Base-by-base conservation (phyloP, 2,888 invertebrate genomes). In the Trissolcus brochymenae region DNA sequence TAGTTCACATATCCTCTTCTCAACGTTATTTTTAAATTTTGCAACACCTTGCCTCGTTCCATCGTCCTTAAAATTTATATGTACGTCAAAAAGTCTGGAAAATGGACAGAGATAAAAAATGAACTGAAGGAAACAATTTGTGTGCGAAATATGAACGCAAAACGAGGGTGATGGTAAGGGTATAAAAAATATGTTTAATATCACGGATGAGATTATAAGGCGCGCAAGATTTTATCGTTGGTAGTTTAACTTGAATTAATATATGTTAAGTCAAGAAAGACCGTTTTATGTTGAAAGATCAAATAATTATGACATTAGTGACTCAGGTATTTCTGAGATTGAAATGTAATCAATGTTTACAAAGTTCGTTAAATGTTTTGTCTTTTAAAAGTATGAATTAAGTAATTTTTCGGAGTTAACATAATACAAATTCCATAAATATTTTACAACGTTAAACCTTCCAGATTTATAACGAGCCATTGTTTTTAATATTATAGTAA, bases 21-120 rank as follows among this genome's bases (percentile, higher is more conserved):
- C 72, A 67, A 72, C 72, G 72, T 66, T 57, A 66, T 61, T 72
- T 59, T 50, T 72, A 67, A 72, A 76, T 67, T 76, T 72, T 67
- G 62, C 67, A 64, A 57, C 71, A 49, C 57, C 67, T 60, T 25
- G 67, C 62, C 59, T 56, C 56, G 61, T 61, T 61, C 62, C 50
- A 60, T 53, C 57, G 55, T 61, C 40, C 57, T 56, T 21, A 55
- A 49, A 70, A 72, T 72, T 72, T 72, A 17, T 46, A 70, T 54
- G 57, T 50, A 25, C 70, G 56, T 61, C 71, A 65, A 65, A 72
- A 71, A 56, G 55, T 49, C n/a, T 17, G 13, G 19, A 56, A 56
- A 40, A 51, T 51, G 19, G 51, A 51, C 17, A 16, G 17, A 54
- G 29, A 16, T 29, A n/a, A 29, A 54, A 7, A 25, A 29, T 25